Evolutionary conservation across 2,113 vertebrate genomes (phyloP).

Genomic region (Semicossyphus pulcher): DNA sequence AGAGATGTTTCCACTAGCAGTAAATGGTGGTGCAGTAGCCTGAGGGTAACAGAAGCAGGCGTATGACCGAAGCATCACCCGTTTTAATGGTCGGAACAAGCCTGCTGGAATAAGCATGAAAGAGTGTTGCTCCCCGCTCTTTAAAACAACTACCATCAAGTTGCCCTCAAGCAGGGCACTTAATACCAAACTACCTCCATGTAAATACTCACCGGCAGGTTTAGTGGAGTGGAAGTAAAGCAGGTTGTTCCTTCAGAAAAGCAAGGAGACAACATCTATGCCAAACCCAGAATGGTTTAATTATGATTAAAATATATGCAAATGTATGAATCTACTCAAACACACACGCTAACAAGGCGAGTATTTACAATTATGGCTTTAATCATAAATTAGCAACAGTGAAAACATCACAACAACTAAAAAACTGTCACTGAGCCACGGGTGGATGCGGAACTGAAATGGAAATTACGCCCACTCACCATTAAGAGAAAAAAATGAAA

Average conservation of each 20-base stretch:
- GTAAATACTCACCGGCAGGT: neutral
- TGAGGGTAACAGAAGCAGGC: neutral
- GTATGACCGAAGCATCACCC: neutral
- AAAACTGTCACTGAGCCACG: neutral
- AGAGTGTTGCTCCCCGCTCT: neutral
- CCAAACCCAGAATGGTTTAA: neutral
- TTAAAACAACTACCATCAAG: constrained; percentile 1
- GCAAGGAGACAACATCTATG: neutral
- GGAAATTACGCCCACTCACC: constrained; percentile 39
- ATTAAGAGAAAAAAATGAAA: constrained; percentile 8
- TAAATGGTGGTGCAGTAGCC: constrained; percentile 5
- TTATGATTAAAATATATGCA: neutral
- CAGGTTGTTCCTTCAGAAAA: neutral
- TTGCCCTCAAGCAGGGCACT: neutral
- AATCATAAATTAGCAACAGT: constrained; percentile 9
- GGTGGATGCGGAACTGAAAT: constrained; percentile 2
- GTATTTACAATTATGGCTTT: constrained; percentile 1
- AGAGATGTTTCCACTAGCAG: neutral
- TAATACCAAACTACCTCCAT: neutral
- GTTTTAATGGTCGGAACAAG: constrained; percentile 15
- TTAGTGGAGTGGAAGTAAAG: neutral
- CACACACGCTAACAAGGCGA: neutral
- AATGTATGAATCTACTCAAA: neutral
- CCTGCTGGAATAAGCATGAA: constrained; percentile 1
- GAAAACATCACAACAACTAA: constrained; percentile 21